These are phyloP conservation scores for Pseudochirops corinnae DNA, from an alignment of 2,797 vertebrate genomes.

Conservation along the genomic window DNA sequence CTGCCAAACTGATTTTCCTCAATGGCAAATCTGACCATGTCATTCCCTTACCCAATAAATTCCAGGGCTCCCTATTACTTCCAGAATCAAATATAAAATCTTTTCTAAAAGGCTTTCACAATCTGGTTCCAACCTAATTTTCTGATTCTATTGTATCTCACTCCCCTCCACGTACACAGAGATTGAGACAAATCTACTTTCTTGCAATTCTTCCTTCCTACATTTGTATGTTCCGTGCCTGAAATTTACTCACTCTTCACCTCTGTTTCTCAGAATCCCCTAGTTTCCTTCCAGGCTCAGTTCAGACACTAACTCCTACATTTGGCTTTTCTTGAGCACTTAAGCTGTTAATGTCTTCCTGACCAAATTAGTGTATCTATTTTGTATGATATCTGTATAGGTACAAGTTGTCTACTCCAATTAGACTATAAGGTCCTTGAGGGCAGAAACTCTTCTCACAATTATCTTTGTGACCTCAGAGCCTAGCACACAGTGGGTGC, in stretches of 20 bases:
- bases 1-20: neutral
- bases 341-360: neutral
- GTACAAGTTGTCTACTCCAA: neutral
- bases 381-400: neutral
- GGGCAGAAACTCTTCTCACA: neutral
- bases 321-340: neutral
- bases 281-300: neutral
- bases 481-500: neutral
- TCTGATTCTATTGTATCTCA: neutral
- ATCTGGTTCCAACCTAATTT: neutral
- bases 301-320: neutral
- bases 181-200: neutral
- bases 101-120: neutral
- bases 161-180: neutral
- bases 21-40: neutral
- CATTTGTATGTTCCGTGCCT: neutral
- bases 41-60: neutral
- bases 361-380: neutral
- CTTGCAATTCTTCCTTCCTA: neutral
- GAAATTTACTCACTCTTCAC: neutral
- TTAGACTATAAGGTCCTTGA: neutral
- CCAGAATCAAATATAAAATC: neutral
- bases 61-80: neutral
- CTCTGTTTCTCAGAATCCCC: neutral
- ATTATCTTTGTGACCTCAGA: neutral